phyloP scores from a whole-genome alignment of 2,888 invertebrate genomes.

The Caenorhabditis doughertyi region DNA sequence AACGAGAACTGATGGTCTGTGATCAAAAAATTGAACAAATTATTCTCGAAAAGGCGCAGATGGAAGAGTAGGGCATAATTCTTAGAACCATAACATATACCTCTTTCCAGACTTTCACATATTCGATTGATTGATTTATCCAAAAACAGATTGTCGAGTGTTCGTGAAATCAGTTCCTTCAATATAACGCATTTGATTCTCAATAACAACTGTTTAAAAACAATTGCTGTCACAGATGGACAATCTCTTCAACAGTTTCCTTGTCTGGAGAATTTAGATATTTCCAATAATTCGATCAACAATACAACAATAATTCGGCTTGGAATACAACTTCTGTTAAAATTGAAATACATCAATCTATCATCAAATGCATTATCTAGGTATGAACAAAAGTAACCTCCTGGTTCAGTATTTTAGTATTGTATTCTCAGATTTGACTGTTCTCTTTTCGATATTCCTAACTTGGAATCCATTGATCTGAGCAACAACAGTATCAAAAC shows the following conservation, averaged over 20 bases:
- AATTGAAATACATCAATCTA: constrained; percentile 45
- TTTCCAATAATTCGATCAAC: constrained; percentile 47
- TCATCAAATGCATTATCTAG: constrained; percentile 43
- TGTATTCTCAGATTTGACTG: constrained; percentile 62
- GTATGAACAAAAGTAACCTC: too few species aligned
- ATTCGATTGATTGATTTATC: constrained; percentile 53
- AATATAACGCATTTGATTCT: constrained; percentile 49
- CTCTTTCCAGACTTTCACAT: constrained; percentile 32
- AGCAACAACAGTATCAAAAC: constrained; percentile 72
- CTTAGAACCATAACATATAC: background rate
- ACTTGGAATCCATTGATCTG: constrained; percentile 69
- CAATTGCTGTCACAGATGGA: constrained; percentile 38
- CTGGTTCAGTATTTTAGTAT: background rate
- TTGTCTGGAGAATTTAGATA: constrained; percentile 53
- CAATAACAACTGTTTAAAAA: constrained; percentile 51
- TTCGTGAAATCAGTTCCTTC: constrained; percentile 51
- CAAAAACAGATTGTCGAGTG: constrained; percentile 51
- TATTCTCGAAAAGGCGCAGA: constrained; percentile 57
- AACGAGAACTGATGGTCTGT: constrained; percentile 56
- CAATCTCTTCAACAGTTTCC: constrained; percentile 46
- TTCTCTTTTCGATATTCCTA: constrained; percentile 66
- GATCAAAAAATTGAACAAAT: constrained; percentile 64
- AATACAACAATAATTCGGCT: constrained; percentile 51
- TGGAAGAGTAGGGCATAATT: constrained; percentile 40
- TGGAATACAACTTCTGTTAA: constrained; percentile 45